Percentiles rank a stretch among this genome's conserved stretches.
phyloP scores from a whole-genome alignment of 2,797 vertebrate species.

The Alcedo quadribrachys region DNA sequence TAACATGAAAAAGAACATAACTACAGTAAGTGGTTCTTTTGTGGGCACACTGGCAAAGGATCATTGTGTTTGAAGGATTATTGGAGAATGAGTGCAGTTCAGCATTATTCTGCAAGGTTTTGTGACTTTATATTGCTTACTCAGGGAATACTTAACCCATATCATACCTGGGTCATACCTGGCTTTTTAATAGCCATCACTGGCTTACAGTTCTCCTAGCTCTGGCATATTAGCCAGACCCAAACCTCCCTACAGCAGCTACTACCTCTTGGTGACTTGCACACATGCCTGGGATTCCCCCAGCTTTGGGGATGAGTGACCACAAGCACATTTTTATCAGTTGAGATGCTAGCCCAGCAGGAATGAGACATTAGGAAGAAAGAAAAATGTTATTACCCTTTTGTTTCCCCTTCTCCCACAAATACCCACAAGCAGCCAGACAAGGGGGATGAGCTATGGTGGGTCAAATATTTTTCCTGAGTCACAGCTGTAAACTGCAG shows the following conservation, averaged over 20 bases:
- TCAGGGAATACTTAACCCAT: not conserved
- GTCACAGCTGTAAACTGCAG: not conserved
- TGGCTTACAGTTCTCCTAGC: not conserved
- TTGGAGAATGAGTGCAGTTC: not conserved
- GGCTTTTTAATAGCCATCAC: not conserved
- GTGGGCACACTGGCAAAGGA: not conserved
- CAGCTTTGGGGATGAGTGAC: not conserved
- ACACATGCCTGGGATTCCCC: rapidly evolving
- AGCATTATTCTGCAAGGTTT: not conserved
- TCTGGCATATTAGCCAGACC: not conserved
- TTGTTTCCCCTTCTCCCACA: not conserved
- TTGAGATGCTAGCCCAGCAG: not conserved
- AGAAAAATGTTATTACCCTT: not conserved
- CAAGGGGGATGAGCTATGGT: not conserved
- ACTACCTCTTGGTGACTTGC: rapidly evolving
- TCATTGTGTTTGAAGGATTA: not conserved
- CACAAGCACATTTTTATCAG: not conserved
- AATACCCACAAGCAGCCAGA: not conserved
- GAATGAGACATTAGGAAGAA: not conserved
- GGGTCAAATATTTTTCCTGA: not conserved
- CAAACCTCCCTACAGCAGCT: not conserved
- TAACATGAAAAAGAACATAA: not conserved
- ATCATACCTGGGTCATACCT: not conserved
- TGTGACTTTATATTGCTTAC: not conserved
- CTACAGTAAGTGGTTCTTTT: not conserved